Base-by-base conservation (phyloP, 2,113 vertebrate species). In the Vireo altiloquus region DNA sequence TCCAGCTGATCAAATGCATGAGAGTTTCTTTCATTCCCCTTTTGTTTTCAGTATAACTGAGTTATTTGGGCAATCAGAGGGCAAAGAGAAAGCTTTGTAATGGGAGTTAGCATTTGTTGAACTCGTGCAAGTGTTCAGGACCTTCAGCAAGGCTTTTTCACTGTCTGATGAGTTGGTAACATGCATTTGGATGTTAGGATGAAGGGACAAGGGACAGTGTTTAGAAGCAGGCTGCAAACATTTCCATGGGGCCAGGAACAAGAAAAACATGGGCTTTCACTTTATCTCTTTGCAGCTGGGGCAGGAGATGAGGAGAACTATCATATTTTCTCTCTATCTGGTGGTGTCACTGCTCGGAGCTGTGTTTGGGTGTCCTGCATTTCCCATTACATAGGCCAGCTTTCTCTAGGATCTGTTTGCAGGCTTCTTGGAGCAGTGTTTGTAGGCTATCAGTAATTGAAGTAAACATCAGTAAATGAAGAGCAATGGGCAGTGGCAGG, bases 331-430 rank as follows among this genome's bases (percentile, higher is more conserved):
- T n/a, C 31, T 76, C 27, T 3, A 1, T 72, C 37, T 83, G 31
- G 11, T 76, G 27, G 13, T 72, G 37, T 77, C 49, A 31, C 40
- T 89, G 54, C 59, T 81, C 22, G 24, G 20, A 81, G 35, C 11
- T 72, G 27, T 3, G 8, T 60, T 54, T 80, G 22, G 13, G 3
- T 54, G 19, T 88, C 23, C 35, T 75, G 28, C 21, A 11, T 74
- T 76, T 80, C 30, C 37, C 11, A 0, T 90, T 82, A 39, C 0
- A 0, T 52, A 31, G 56, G 16, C 63, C 2, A 0, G 7, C 40
- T 83, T 92, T 63, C 64, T 72, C 13, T 53, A 27, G 60, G 23
- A 7, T 33, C 47, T 89, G 37, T 78, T 87, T 27, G 33, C 60
- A 74, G 50, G 14, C 40, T 72, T 60, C 37, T 37, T 40, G 46